Evolutionary conservation across 2,113 vertebrate genomes (phyloP), one percentile per base, ranked within the genome.

Genomic region (Phylloscopus trochilus): DNA sequence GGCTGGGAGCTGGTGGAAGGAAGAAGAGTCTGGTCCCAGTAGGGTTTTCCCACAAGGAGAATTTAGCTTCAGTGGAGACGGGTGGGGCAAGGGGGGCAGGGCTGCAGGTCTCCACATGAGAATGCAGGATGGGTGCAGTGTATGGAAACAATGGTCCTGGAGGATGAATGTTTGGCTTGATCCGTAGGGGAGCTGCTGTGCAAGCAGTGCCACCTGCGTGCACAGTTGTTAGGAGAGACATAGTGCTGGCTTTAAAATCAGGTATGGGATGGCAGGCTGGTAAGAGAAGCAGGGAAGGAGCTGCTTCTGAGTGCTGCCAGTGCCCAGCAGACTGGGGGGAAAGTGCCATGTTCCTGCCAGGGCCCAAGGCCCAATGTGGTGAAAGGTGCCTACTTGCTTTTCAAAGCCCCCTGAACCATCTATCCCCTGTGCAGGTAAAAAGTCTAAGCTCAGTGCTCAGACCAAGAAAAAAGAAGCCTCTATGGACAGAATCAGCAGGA

Each of bases 361-460:
- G 33, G 46, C 1, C 0, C 43, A 52, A 22, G 47, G 28, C 37
- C 21, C 6, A 0, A 5, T 30, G 62, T 0, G 1, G 18, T 52
- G 46, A 64, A 28, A 82, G 41, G 39, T 30, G 9, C 15, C 77
- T 37, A 14, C 20, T 63, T 28, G 55, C 35, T 93, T 27, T 47
- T 16, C 5, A 2, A 41, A 52, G 51, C 5, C 35, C 51, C 1
- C 1, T 62, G 27, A 91, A 30, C 51, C 4, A 1, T 51, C 60
- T 79, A 11, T 73, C 23, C 16, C 76, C 62, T 52, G 11, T 18
- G 3, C 86, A 97, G 97, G 47, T 63, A 86, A 69, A 35, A 74
- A 24, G 0, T 1, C 84, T 47, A 84, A 93, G 27, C 2, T 72
- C 16, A 89, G 94, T 35, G 10, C 46, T 2, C 97, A 11, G 56